These are phyloP conservation scores for Lepetodrilus schrolli DNA, from an alignment of 2,888 invertebrate genomes.

Conservation along the genomic window DNA sequence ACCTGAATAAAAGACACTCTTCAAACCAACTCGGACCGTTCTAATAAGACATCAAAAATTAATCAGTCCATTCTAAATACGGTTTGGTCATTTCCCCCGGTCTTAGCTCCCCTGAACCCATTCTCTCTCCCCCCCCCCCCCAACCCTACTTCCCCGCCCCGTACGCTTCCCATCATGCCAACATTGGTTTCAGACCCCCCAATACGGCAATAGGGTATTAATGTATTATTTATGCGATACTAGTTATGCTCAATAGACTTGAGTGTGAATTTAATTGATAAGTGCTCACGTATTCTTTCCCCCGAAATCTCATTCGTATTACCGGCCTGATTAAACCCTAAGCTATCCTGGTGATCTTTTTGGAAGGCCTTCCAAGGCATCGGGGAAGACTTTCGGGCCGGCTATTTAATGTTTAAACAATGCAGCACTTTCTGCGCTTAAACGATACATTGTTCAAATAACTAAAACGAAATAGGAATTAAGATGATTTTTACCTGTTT, in stretches of 20 bases:
- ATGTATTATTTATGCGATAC: constrained; percentile 23
- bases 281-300: neutral
- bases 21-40: constrained; percentile 6
- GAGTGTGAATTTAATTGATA: constrained; percentile 24
- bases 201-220: neutral
- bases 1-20: neutral
- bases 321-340: constrained; percentile 10
- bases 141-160: too few species aligned
- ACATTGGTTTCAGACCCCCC: too few species aligned
- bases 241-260: constrained; percentile 22
- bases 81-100: constrained; percentile 1
- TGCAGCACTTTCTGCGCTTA: neutral
- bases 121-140: too few species aligned
- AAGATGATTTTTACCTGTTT: constrained; percentile 25
- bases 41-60: constrained; percentile 13
- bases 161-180: too few species aligned
- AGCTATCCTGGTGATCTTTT: too few species aligned
- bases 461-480: constrained; percentile 25
- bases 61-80: constrained; percentile 10
- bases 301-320: neutral
- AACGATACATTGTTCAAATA: constrained; percentile 9
- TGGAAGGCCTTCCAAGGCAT: too few species aligned
- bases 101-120: too few species aligned
- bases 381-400: neutral
- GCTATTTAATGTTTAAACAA: constrained; percentile 5